phyloP scores from a whole-genome alignment of 2,888 invertebrate genomes.

The Cremastobaeus sp. region DNA sequence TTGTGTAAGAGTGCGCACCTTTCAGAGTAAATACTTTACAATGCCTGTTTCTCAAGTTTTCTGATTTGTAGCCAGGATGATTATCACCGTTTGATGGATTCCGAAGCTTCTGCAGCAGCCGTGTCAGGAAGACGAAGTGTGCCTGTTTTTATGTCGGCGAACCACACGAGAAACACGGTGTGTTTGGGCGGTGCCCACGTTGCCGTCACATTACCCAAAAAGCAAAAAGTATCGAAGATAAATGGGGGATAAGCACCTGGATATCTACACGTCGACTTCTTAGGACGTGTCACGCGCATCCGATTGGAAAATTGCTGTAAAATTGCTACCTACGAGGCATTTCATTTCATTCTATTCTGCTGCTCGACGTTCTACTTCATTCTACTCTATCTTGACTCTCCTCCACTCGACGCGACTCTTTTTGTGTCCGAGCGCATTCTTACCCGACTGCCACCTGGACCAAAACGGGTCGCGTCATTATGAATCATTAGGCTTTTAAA shows the following conservation, averaged over 20 bases:
- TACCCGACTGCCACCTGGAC: constrained; percentile 39
- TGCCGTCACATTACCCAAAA: constrained; percentile 28
- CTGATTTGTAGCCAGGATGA: background rate
- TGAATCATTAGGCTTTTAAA: constrained; percentile 59
- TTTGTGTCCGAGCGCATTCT: constrained; percentile 35
- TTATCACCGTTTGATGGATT: constrained; percentile 36
- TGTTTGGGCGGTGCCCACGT: constrained; percentile 61
- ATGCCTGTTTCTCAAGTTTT: no score
- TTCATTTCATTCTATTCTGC: constrained; percentile 44
- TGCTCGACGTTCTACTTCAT: constrained; percentile 41
- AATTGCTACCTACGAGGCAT: constrained; percentile 76
- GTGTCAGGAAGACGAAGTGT: constrained; percentile 22
- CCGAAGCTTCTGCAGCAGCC: constrained; percentile 7
- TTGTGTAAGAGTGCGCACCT: no score
- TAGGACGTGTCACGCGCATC: constrained; percentile 64
- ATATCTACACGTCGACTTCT: constrained; percentile 37
- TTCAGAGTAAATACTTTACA: no score
- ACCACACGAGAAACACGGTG: constrained; percentile 62
- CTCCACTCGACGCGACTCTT: constrained; percentile 38
- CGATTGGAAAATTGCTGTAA: constrained; percentile 78
- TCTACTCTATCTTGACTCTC: constrained; percentile 43
- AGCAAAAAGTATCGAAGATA: constrained; percentile 46
- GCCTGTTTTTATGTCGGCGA: constrained; percentile 65
- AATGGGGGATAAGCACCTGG: constrained; percentile 59
- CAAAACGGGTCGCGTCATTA: constrained; percentile 41